Conservation (phyloP, 2,113 vertebrate species). For the Cochlearius cochlearius region DNA sequence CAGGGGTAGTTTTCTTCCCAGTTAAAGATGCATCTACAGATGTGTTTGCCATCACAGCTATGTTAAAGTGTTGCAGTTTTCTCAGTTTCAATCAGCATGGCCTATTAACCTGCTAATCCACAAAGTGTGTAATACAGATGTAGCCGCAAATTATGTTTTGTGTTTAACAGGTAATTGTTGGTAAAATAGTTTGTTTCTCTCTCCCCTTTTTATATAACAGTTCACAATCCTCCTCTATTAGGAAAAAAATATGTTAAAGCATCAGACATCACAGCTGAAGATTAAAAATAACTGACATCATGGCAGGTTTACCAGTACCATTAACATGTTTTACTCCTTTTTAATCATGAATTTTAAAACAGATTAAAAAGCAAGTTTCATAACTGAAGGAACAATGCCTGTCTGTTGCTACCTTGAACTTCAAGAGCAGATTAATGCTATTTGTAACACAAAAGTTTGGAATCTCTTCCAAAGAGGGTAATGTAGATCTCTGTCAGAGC, state of each 20-base stretch:
- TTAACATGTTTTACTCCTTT: neutral
- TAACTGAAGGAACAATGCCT: neutral
- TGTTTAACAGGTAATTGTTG: neutral
- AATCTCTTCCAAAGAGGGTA: neutral
- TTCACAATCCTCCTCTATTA: neutral
- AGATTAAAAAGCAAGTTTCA: neutral
- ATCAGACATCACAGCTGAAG: neutral
- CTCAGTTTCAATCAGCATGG: neutral
- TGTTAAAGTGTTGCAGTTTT: neutral
- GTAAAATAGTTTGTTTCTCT: neutral
- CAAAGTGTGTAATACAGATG: neutral
- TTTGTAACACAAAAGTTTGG: neutral
- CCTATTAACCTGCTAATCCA: neutral
- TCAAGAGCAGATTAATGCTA: neutral
- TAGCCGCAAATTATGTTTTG: neutral
- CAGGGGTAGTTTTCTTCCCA: neutral
- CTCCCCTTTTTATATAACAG: neutral
- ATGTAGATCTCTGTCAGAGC: neutral
- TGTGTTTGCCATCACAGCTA: neutral
- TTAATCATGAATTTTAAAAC: neutral
- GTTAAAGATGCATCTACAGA: neutral
- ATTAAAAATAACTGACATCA: neutral
- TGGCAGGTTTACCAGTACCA: neutral
- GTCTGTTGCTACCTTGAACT: neutral
- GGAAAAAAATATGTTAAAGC: neutral